phyloP scores from a whole-genome alignment of 2,113 vertebrate genomes.

The Gulo gulo region DNA sequence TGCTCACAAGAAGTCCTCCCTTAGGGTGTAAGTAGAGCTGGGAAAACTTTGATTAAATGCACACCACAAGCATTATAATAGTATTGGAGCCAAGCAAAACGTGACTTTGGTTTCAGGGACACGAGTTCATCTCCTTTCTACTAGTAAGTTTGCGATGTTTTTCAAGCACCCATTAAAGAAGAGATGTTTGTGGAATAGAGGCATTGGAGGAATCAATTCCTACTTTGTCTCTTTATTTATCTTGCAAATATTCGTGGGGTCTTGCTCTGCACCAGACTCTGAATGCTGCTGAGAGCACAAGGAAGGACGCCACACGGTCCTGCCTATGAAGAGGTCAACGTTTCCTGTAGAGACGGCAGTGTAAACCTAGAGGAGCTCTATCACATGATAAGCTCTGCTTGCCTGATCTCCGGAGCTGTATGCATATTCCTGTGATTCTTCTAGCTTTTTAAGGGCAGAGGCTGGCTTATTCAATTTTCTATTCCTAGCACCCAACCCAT shows the following conservation, averaged over 20 bases:
- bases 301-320: not conserved
- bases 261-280: not conserved
- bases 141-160: not conserved
- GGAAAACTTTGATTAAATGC: not conserved
- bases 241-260: not conserved
- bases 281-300: not conserved
- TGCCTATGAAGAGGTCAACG: not conserved
- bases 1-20: not conserved
- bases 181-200: not conserved
- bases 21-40: not conserved
- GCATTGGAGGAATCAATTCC: not conserved
- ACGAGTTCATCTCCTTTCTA: not conserved
- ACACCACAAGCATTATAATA: not conserved
- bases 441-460: not conserved
- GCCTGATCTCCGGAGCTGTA: not conserved
- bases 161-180: not conserved
- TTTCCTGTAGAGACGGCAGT: rapidly evolving
- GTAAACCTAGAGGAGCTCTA: not conserved
- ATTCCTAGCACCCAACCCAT: not conserved
- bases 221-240: not conserved
- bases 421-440: not conserved
- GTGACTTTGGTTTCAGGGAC: not conserved
- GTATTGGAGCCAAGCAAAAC: not conserved
- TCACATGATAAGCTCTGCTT: not conserved
- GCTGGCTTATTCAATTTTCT: not conserved